A percentile compares a stretch with the other conserved stretches of the same genome.
Conservation (phyloP, 1,140 invertebrate species). For the Trichomalopsis sarcophagae region DNA sequence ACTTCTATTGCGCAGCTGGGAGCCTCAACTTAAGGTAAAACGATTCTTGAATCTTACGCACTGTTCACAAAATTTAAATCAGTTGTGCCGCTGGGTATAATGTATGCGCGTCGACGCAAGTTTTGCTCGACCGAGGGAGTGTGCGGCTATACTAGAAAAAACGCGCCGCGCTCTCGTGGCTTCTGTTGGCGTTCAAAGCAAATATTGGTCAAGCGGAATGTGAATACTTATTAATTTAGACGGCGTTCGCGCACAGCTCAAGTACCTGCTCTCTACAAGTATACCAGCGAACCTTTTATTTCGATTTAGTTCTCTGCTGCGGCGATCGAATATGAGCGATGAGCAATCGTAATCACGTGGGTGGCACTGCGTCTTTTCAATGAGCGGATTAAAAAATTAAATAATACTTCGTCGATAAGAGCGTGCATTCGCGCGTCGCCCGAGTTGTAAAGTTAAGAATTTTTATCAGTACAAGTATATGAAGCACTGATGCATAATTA, state of each 20-base stretch:
- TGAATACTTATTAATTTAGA: neutral
- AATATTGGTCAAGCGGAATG: slow-evolving; percentile 8
- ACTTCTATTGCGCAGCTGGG: too few relatives aligned
- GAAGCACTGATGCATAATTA: neutral
- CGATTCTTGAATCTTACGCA: neutral
- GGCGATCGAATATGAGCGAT: too few relatives aligned
- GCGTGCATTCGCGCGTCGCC: too few relatives aligned
- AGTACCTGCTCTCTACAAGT: neutral
- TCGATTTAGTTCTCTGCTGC: too few relatives aligned
- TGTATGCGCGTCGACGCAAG: neutral
- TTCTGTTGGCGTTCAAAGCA: neutral
- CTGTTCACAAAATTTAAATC: neutral
- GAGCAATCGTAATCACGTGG: too few relatives aligned
- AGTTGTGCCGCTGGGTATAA: neutral
- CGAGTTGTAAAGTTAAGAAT: neutral
- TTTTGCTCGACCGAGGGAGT: neutral
- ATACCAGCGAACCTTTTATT: neutral
- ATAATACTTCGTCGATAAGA: too few relatives aligned
- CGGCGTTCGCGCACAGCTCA: neutral
- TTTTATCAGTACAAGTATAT: neutral
- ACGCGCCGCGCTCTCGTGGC: neutral
- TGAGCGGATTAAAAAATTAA: too few relatives aligned
- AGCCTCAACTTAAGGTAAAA: neutral
- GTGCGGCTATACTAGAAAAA: neutral
- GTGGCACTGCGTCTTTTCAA: too few relatives aligned